These are phyloP conservation scores for Pyrochroa serraticornis DNA, from an alignment of 2,888 invertebrate genomes.

Conservation along the genomic window DNA sequence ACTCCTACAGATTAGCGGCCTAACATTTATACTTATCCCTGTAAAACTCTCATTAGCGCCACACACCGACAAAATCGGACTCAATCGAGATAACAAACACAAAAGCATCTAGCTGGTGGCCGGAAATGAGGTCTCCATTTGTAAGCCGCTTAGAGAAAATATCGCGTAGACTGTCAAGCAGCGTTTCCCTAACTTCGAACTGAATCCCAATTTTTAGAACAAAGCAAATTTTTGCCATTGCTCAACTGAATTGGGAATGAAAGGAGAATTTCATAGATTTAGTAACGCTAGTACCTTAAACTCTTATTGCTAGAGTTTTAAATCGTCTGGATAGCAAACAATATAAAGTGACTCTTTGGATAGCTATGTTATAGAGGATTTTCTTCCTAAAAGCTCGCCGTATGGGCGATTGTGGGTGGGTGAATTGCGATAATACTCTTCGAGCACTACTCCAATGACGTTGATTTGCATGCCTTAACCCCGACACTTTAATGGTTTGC, in stretches of 20 bases:
- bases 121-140: constrained; percentile 30
- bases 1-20: not conserved
- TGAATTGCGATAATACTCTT: constrained; percentile 17
- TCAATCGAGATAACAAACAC: constrained; percentile 30
- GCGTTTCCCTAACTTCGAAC: too few species aligned
- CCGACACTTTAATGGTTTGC: constrained; percentile 9
- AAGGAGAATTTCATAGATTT: too few species aligned
- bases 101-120: constrained; percentile 18
- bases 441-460: too few species aligned
- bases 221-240: too few species aligned
- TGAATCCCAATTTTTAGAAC: too few species aligned
- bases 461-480: constrained; percentile 17
- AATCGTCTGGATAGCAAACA: too few species aligned
- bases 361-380: constrained; percentile 6
- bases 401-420: constrained; percentile 13
- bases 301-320: too few species aligned
- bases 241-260: too few species aligned
- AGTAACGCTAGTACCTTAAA: too few species aligned
- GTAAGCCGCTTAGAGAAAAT: constrained; percentile 31
- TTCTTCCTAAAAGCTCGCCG: constrained; percentile 10
- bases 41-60: constrained; percentile 32
- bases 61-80: constrained; percentile 19
- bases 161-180: constrained; percentile 4
- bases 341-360: too few species aligned
- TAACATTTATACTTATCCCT: constrained; percentile 15